A percentile compares a stretch with the other conserved stretches of the same genome.
Conservation (phyloP, 2,113 vertebrate species). For the Ceratotherium simum region DNA sequence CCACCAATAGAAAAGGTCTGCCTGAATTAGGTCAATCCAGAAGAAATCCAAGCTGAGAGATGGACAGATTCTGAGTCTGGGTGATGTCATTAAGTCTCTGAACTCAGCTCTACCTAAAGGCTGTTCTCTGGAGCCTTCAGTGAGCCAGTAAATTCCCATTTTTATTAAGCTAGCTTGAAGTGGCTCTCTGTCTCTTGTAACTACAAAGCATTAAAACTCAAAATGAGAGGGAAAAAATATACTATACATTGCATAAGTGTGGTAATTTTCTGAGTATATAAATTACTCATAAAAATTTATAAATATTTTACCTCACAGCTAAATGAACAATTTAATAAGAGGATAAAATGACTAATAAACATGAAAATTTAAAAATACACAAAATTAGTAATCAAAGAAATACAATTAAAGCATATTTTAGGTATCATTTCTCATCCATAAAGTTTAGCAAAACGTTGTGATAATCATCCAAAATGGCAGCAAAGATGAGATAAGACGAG, state of each 20-base stretch:
- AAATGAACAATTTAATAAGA: not conserved
- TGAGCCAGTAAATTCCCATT: not conserved
- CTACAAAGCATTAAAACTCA: not conserved
- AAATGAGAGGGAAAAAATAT: not conserved
- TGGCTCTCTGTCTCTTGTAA: not conserved
- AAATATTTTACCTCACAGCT: not conserved
- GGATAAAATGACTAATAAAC: not conserved
- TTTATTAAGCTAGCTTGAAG: slow-evolving; percentile 5
- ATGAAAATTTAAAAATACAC: not conserved
- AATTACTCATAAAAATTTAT: not conserved
- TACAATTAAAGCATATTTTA: slow-evolving; percentile 7
- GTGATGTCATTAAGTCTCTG: not conserved
- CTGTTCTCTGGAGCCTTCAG: not conserved
- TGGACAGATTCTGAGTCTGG: not conserved
- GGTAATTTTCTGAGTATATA: not conserved
- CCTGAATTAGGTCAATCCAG: not conserved
- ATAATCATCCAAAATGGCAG: not conserved
- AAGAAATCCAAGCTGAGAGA: not conserved
- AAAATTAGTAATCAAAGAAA: not conserved
- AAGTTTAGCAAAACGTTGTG: not conserved
- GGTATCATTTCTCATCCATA: not conserved
- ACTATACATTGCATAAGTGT: not conserved
- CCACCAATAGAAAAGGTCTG: not conserved
- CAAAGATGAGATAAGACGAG: not conserved
- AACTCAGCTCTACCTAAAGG: not conserved